These are phyloP conservation scores for Pollenia amentaria DNA, from an alignment of 2,888 invertebrate species.

Conservation along the genomic window DNA sequence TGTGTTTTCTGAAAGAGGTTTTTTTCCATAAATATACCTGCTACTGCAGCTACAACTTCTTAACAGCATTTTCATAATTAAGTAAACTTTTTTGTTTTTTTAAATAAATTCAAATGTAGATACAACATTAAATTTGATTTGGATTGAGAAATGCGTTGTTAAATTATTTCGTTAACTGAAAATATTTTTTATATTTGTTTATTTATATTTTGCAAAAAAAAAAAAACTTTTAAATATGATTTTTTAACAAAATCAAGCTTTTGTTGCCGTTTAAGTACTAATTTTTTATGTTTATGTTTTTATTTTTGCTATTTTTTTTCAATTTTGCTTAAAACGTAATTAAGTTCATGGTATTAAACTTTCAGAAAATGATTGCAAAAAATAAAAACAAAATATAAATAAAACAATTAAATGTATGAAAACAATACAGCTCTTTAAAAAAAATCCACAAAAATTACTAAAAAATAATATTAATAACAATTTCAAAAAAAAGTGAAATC, in stretches of 20 bases:
- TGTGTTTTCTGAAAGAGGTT: not conserved
- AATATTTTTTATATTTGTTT: slow-evolving; percentile 23
- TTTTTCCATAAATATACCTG: slow-evolving; percentile 5
- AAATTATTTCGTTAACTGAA: slow-evolving; percentile 49
- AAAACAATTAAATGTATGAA: not conserved
- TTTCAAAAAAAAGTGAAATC: slow-evolving; percentile 57
- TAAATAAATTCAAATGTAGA: not conserved
- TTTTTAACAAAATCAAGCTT: no score
- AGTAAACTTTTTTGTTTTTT: slow-evolving; percentile 7
- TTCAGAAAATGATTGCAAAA: slow-evolving; percentile 56
- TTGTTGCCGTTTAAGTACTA: not conserved
- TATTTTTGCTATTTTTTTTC: not conserved
- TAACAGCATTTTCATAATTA: slow-evolving; percentile 16
- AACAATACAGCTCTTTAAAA: not conserved
- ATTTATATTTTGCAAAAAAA: slow-evolving; percentile 19
- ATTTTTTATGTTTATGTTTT: slow-evolving; percentile 36
- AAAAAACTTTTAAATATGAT: no score
- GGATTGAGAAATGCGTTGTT: slow-evolving; percentile 55
- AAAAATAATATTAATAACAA: not conserved
- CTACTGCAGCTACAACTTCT: slow-evolving; percentile 21
- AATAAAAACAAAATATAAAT: slow-evolving; percentile 3
- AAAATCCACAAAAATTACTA: slow-evolving; percentile 14
- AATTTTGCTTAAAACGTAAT: slow-evolving; percentile 40
- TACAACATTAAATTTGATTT: slow-evolving; percentile 17
- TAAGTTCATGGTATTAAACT: slow-evolving; percentile 65